Percentiles rank a stretch among this genome's conserved stretches.
phyloP scores from a whole-genome alignment of 1,140 invertebrate genomes.

The Rhagoletis pomonella region DNA sequence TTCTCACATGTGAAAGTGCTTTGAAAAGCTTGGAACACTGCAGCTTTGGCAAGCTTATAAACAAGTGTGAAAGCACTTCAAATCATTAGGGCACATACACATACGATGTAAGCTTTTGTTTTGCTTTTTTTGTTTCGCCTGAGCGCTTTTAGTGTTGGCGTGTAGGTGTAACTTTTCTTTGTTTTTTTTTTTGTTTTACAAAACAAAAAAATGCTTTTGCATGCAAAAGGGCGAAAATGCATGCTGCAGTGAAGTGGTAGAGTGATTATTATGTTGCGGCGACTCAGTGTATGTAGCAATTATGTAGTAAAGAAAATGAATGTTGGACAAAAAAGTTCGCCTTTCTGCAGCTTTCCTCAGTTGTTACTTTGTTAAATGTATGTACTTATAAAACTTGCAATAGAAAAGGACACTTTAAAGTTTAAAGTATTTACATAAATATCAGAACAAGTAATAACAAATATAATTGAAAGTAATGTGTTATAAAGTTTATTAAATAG shows the following conservation, averaged over 20 bases:
- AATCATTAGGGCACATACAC: not conserved
- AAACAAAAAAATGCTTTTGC: not conserved
- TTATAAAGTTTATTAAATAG: constrained; percentile 22
- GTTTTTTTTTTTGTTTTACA: constrained; percentile 47
- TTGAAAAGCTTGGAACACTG: too few species aligned
- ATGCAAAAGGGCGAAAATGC: not conserved
- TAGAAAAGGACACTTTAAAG: constrained; percentile 40
- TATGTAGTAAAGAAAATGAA: not conserved
- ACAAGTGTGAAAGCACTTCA: not conserved
- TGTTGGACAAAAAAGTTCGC: not conserved
- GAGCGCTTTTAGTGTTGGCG: constrained; percentile 27
- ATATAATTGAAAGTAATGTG: constrained; percentile 41
- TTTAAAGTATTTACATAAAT: constrained; percentile 26
- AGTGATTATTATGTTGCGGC: not conserved
- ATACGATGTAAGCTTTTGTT: constrained; percentile 48
- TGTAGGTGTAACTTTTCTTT: not conserved
- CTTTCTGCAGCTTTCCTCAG: not conserved
- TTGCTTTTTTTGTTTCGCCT: not conserved
- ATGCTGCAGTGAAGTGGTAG: not conserved
- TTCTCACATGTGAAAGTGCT: not conserved
- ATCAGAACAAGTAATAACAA: not conserved
- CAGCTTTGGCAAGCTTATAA: not conserved
- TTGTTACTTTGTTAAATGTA: constrained; percentile 32
- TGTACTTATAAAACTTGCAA: not conserved
- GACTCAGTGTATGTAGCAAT: not conserved